These are phyloP conservation scores for Drymodes brunneopygia DNA, from an alignment of 2,113 vertebrate species.

Conservation along the genomic window DNA sequence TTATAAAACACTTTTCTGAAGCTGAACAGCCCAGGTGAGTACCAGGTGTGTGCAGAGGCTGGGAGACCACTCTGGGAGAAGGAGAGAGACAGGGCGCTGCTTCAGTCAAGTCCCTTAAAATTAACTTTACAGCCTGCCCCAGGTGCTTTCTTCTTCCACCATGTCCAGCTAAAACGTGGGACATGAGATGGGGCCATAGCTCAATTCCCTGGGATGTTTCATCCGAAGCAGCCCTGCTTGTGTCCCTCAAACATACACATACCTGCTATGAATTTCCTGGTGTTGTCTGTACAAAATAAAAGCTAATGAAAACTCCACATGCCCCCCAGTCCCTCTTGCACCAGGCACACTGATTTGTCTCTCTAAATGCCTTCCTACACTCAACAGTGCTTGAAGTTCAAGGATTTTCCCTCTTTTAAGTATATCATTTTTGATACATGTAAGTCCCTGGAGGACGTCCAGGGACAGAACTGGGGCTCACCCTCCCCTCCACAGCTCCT, in stretches of 20 bases:
- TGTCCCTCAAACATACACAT: background rate
- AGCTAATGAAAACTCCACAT: background rate
- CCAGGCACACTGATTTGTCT: background rate
- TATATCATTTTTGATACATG: background rate
- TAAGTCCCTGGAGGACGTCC: rapidly evolving
- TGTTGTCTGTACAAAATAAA: background rate
- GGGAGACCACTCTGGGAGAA: background rate
- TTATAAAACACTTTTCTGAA: background rate
- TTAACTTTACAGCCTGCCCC: background rate
- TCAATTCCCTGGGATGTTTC: background rate
- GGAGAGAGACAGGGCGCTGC: background rate
- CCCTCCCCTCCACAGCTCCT: background rate
- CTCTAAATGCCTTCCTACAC: background rate
- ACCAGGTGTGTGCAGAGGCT: background rate
- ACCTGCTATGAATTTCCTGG: background rate
- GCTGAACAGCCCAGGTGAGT: rapidly evolving
- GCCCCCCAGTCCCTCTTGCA: background rate
- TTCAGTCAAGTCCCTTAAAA: background rate
- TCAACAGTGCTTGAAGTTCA: background rate
- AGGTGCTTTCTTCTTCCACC: background rate
- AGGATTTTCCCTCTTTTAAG: background rate
- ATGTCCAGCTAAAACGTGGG: rapidly evolving
- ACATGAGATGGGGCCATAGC: background rate
- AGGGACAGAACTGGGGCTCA: background rate
- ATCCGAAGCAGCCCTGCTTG: background rate